Evolutionary conservation across 2,797 vertebrate genomes (phyloP).

Genomic region (Lepus townsendii): DNA sequence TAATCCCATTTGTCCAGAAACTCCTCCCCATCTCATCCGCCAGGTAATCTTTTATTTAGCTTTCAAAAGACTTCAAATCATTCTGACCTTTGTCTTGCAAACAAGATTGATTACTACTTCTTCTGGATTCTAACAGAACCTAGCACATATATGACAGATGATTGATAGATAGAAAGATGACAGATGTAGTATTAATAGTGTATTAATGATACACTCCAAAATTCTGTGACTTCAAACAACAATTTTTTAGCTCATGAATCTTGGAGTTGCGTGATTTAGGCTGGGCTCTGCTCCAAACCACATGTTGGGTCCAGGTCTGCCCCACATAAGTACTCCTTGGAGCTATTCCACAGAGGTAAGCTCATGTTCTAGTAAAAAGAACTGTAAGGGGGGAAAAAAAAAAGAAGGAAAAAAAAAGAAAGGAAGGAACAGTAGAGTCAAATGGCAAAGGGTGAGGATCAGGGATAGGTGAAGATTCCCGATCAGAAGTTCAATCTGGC

Average conservation of each 20-base stretch:
- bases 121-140: not conserved
- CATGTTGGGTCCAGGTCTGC: not conserved
- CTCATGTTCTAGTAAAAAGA: not conserved
- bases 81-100: not conserved
- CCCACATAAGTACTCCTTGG: not conserved
- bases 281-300: not conserved
- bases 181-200: not conserved
- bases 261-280: not conserved
- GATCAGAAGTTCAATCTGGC: not conserved
- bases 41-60: not conserved
- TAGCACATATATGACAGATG: not conserved
- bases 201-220: not conserved
- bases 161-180: not conserved
- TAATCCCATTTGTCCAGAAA: not conserved
- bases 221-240: not conserved
- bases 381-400: too few species aligned
- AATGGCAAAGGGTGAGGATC: not conserved
- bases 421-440: not conserved
- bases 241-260: not conserved
- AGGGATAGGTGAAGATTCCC: not conserved
- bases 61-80: slow-evolving; percentile 2
- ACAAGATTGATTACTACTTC: not conserved
- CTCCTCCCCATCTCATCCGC: not conserved
- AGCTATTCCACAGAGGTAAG: not conserved
- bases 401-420: too few species aligned